Conservation (phyloP, 2,797 vertebrate genomes). For the Pantherophis vulpinus region DNA sequence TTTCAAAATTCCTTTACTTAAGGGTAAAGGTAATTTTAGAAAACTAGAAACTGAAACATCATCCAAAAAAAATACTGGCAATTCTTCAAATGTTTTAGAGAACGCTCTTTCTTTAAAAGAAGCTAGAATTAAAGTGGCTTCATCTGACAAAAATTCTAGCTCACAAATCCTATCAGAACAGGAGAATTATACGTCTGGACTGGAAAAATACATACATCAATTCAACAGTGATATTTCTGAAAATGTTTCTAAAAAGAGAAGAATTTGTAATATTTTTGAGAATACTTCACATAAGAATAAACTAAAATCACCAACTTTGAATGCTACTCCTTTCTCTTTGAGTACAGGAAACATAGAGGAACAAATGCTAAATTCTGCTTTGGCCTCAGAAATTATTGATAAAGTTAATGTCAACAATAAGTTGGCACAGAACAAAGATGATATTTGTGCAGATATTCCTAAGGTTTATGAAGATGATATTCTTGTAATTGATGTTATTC, state of each 20-base stretch:
- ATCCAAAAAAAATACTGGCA: constrained; percentile 54
- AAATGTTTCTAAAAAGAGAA: constrained; percentile 36
- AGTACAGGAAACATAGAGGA: constrained; percentile 39
- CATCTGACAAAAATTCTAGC: constrained; percentile 29
- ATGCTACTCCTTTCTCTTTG: constrained; percentile 27
- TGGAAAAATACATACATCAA: constrained; percentile 19
- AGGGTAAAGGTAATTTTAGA: constrained; percentile 56
- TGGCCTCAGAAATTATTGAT: constrained; percentile 43
- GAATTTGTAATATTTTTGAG: background rate
- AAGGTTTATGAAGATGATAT: constrained; percentile 87
- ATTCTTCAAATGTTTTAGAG: constrained; percentile 56
- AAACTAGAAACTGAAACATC: constrained; percentile 39
- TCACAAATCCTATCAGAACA: constrained; percentile 14
- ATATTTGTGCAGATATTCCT: constrained; percentile 71
- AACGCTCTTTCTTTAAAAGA: constrained; percentile 39
- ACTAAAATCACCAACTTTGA: constrained; percentile 27
- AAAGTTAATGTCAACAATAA: constrained; percentile 36
- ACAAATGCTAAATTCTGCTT: background rate
- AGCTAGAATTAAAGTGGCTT: constrained; percentile 41
- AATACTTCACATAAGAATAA: constrained; percentile 28
- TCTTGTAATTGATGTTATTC: constrained; percentile 86
- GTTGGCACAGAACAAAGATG: constrained; percentile 35
- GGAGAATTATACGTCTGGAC: background rate
- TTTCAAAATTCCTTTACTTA: constrained; percentile 72
- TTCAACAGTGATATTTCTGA: constrained; percentile 26